Evolutionary conservation across 2,113 vertebrate genomes (phyloP), one percentile per base, ranked within the genome.

Genomic region (Falcunculus frontatus): DNA sequence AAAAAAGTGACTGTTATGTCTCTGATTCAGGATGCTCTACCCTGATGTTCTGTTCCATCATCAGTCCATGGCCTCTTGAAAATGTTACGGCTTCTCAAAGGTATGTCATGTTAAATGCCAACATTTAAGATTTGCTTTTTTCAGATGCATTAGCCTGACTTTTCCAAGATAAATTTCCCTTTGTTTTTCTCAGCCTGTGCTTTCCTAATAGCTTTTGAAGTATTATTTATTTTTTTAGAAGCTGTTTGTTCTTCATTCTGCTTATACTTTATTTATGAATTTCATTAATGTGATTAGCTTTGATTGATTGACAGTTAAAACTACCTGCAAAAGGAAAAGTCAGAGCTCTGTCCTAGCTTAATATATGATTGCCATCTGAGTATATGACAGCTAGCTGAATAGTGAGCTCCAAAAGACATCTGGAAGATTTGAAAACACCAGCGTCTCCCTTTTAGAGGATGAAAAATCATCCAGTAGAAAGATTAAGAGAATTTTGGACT

Each of bases 231-330:
- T 81, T 69, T 92, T 63, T 49, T 32, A 27, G 16, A 67, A 49
- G 33, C 11, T 88, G 18, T 80, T 95, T 83, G 6, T 63, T 85
- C 30, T 85, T 95, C 33, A 41, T 63, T 87, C 27, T 35, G 33
- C 46, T 85, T 94, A 78, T 93, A 35, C 53, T 80, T 87, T 70
- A 33, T 89, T 79, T 89, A 82, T 84, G 93, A 96, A 89, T 94
- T 87, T 89, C 57, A 95, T 95, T 93, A 73, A 87, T 67, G 25
- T 41, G 64, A 93, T 89, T 95, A 83, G 1, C 32, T 79, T 79
- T 94, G 91, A 85, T 41, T 92, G 96, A 97, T 27, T 94, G 89
- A 94, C 91, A 87, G 73, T 33, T 94, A 78, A 76, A 84, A 52
- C 20, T 75, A 59, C 49, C 16, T 84, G 69, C 35, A 78, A 27